These are phyloP conservation scores for Zosterops pallidus DNA, from an alignment of 2,113 vertebrate species.

Conservation along the genomic window DNA sequence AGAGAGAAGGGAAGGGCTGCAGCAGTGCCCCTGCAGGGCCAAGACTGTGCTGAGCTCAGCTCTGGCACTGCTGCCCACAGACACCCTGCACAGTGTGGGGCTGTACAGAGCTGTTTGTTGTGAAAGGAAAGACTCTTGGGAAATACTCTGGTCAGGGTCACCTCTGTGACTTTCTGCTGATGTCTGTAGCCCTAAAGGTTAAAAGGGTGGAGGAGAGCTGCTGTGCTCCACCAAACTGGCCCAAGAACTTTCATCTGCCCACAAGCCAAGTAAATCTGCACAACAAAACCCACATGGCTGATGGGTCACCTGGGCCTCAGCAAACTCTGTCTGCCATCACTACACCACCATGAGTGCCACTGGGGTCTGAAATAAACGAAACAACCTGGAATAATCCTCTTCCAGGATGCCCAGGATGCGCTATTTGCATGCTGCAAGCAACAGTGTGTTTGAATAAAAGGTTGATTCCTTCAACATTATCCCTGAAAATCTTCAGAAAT, in stretches of 20 bases:
- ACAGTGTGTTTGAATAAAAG: not conserved
- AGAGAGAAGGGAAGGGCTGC: not conserved
- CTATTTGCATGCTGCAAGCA: not conserved
- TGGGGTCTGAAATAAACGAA: not conserved
- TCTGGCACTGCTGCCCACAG: not conserved
- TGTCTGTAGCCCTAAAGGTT: constrained; percentile 52
- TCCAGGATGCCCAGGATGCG: not conserved
- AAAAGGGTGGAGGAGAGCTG: constrained; percentile 75
- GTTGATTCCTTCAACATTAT: not conserved
- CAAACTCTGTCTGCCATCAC: not conserved
- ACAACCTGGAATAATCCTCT: not conserved
- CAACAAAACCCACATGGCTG: accelerated
- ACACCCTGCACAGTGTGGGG: not conserved
- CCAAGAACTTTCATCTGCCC: constrained; percentile 52
- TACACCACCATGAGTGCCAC: not conserved
- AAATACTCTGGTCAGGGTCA: not conserved
- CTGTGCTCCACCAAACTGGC: constrained; percentile 54
- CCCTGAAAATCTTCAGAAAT: not conserved
- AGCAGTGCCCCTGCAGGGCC: not conserved
- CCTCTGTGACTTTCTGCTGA: constrained; percentile 59
- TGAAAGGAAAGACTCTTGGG: not conserved
- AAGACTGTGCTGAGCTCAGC: accelerated
- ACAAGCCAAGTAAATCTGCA: constrained; percentile 70
- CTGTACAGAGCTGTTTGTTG: accelerated
- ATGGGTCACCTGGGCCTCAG: not conserved